A percentile compares a stretch with the other conserved stretches of the same genome.
Conservation (phyloP, 2,888 invertebrate species). For the Caenorhabditis wallacei region DNA sequence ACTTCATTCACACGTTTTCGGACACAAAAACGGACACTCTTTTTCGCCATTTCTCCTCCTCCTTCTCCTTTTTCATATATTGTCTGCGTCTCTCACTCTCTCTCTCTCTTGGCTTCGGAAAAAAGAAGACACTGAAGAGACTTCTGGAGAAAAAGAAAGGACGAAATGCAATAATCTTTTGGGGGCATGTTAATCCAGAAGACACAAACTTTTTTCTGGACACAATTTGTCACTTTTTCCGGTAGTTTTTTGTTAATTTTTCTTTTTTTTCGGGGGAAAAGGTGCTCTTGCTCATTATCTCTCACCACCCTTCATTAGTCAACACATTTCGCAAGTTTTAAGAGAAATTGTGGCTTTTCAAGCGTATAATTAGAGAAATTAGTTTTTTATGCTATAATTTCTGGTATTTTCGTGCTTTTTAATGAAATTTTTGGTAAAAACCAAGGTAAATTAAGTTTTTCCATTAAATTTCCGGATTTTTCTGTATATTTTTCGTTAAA, state of each 20-base stretch:
- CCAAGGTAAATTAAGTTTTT: no score
- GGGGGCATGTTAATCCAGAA: constrained; percentile 56
- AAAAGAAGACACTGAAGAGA: no score
- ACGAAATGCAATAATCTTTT: constrained; percentile 62
- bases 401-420: no score
- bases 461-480: no score
- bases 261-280: background rate
- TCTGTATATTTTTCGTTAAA: no score
- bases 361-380: no score
- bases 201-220: constrained; percentile 1
- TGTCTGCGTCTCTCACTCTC: constrained; percentile 31
- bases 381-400: no score
- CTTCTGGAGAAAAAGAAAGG: constrained; percentile 1
- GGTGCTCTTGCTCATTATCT: no score
- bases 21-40: constrained; percentile 40
- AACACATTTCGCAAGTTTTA: no score
- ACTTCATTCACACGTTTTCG: constrained; percentile 31
- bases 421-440: no score
- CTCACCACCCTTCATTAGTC: no score
- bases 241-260: background rate
- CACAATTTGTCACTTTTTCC: background rate
- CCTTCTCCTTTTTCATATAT: background rate
- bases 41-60: constrained; percentile 1
- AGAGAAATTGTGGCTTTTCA: no score
- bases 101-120: background rate